phyloP scores from a whole-genome alignment of 2,888 invertebrate genomes.

The Callyntrura guangdongensis region DNA sequence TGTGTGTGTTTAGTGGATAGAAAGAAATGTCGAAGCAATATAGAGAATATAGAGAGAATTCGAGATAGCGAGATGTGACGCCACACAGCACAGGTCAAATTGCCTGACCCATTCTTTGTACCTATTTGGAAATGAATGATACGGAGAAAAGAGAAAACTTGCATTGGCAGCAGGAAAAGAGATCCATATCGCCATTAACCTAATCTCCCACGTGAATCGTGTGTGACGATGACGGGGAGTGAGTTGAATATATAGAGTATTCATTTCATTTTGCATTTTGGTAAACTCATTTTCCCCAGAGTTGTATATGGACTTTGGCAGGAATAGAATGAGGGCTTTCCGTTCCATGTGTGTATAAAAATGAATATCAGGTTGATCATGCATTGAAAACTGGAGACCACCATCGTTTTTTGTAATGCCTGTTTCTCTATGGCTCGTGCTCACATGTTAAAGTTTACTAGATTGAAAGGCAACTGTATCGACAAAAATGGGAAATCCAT shows the following conservation, averaged over 20 bases:
- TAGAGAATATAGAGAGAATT: background rate
- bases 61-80: background rate
- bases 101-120: constrained; percentile 1
- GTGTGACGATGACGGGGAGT: background rate
- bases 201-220: constrained; percentile 3
- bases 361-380: constrained; percentile 20
- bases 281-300: background rate
- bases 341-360: constrained; percentile 1
- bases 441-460: constrained; percentile 4
- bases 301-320: background rate
- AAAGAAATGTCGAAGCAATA: background rate
- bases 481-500: constrained; percentile 59
- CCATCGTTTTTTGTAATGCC: constrained; percentile 7
- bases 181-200: constrained; percentile 43
- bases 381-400: constrained; percentile 29
- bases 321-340: background rate
- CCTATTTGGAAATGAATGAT: background rate
- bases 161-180: background rate
- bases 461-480: constrained; percentile 29
- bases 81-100: constrained; percentile 4
- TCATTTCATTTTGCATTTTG: constrained; percentile 1
- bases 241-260: background rate
- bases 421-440: constrained; percentile 18
- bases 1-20: background rate
- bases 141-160: constrained; percentile 6